Conservation (phyloP, 2,888 invertebrate species). For the Oxyscelio sp. region DNA sequence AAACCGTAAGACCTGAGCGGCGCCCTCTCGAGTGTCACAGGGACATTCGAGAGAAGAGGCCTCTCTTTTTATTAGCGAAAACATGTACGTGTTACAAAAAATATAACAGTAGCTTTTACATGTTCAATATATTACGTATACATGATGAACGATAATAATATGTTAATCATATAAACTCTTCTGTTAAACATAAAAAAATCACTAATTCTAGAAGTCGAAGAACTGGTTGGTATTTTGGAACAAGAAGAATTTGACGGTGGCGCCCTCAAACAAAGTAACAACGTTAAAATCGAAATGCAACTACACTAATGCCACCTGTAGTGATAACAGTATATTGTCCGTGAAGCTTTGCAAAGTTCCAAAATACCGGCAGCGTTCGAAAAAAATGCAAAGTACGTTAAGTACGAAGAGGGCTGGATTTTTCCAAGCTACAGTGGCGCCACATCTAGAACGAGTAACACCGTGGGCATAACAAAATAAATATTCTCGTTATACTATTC, state of each 20-base stretch:
- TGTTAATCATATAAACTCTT: constrained; percentile 54
- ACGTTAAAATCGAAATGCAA: not conserved
- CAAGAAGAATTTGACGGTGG: constrained; percentile 1
- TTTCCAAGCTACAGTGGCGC: constrained; percentile 76
- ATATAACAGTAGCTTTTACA: constrained; percentile 44
- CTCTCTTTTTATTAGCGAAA: constrained; percentile 37
- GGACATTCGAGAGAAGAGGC: not conserved
- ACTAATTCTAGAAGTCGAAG: constrained; percentile 7
- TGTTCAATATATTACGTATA: too few relatives aligned
- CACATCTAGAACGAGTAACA: constrained; percentile 83
- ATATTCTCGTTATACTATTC: constrained; percentile 85
- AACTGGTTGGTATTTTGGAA: constrained; percentile 27
- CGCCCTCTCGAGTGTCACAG: not conserved
- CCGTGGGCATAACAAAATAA: constrained; percentile 87
- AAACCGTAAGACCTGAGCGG: constrained; percentile 34
- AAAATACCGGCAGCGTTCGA: constrained; percentile 29
- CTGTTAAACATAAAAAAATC: constrained; percentile 41
- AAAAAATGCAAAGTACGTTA: constrained; percentile 52
- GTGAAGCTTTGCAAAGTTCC: constrained; percentile 10
- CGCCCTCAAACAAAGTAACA: constrained; percentile 6
- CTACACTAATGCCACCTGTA: constrained; percentile 6
- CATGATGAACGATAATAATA: constrained; percentile 44
- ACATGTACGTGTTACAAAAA: constrained; percentile 55
- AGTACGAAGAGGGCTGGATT: constrained; percentile 44
- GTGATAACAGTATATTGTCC: constrained; percentile 18